These are phyloP conservation scores for Rhagoletis zephyria DNA, from an alignment of 1,140 invertebrate species.

Conservation along the genomic window DNA sequence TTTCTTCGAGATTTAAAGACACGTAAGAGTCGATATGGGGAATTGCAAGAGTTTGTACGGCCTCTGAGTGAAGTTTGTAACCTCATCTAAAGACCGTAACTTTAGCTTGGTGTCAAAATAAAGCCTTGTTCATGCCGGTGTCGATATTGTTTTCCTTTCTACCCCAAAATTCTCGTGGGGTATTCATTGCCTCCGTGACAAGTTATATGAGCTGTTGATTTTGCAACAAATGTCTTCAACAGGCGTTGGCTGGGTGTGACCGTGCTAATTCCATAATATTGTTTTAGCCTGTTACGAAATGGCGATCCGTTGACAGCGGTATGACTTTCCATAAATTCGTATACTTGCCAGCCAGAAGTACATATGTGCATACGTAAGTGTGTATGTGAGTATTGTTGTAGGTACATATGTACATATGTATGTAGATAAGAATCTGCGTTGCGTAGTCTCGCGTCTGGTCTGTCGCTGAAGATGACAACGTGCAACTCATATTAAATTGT, in stretches of 20 bases:
- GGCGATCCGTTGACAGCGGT: not conserved
- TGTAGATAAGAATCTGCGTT: conserved; percentile 4
- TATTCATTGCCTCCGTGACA: too few species aligned
- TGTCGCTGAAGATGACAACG: not conserved
- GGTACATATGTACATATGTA: not conserved
- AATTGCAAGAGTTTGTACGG: too few species aligned
- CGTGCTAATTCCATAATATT: not conserved
- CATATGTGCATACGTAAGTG: not conserved
- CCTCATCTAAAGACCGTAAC: too few species aligned
- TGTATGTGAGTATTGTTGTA: not conserved
- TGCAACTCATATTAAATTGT: not conserved
- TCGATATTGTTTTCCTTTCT: too few species aligned
- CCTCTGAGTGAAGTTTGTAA: too few species aligned
- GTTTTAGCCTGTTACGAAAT: not conserved
- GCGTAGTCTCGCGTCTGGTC: not conserved
- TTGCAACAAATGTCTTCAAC: not conserved
- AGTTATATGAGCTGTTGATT: too few species aligned
- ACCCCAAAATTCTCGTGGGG: too few species aligned
- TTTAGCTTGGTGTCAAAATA: too few species aligned
- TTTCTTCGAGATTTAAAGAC: too few species aligned
- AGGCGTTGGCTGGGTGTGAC: not conserved
- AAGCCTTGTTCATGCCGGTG: too few species aligned
- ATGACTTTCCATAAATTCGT: not conserved
- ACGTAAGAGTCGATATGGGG: too few species aligned
- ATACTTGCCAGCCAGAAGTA: not conserved